Evolutionary conservation across 2,797 vertebrate species (phyloP), one percentile per base, ranked within the genome.

Genomic region (Ibycter americanus): DNA sequence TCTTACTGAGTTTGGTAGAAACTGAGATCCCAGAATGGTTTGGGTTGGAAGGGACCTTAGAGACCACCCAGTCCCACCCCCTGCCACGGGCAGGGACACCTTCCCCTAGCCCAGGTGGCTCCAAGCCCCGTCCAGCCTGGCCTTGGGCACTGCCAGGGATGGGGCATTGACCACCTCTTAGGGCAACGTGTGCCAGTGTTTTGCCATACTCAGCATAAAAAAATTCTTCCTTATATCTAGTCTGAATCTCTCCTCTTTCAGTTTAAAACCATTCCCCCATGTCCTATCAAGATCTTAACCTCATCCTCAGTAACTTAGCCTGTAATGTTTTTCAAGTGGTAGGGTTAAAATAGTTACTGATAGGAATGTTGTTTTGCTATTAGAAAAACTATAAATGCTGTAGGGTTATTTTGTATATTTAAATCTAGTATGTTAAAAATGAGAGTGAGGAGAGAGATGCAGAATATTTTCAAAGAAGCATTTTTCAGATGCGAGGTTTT

Each of bases 181-280:
- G 83, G 29, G 19, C 22, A 49, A 2, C 9, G 56, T 36, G 29
- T 0, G 6, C n/a, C 9, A 8, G 34, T 0, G 8, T 2, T 9
- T 78, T 14, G 4, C 6, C 13, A 3, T 14, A 44, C 56, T 71
- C 40, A 7, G 1, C 0, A 1, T 8, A 4, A 61, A 9, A 0
- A 27, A 36, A 16, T 13, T 36, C 47, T 70, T 3, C 25, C 46
- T 70, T 8, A 1, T 1, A 4, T 15, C 31, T 46, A 18, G 6
- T 13, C 22, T 29, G 2, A 0, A 38, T 80, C 38, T 85, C 1
- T 16, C 49, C 16, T 74, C 21, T 49, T 34, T 15, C 5, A n/a
- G 8, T 71, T 54, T 36, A 19, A 27, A 79, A 17, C 10, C 16
- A 5, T 54, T 12, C 3, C 44, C 31, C 15, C 4, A 4, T 73